These are phyloP conservation scores for Zingel zingel DNA, from an alignment of 2,113 vertebrate species.

Conservation along the genomic window DNA sequence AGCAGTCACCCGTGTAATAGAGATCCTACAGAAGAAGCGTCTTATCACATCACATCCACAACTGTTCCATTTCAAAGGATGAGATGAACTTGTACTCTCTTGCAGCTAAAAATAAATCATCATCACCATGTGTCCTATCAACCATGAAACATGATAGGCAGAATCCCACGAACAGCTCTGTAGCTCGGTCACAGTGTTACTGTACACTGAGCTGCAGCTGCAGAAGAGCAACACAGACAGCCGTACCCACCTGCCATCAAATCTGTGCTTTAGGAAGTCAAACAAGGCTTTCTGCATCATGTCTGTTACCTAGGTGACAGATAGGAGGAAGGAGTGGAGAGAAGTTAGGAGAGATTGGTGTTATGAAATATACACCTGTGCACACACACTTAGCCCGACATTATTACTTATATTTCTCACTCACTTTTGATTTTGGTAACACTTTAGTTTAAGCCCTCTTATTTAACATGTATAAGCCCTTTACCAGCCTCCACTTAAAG, in stretches of 20 bases:
- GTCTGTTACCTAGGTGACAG: constrained; percentile 90
- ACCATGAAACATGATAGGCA: constrained; percentile 54
- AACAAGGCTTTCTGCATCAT: constrained; percentile 89
- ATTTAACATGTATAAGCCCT: background rate
- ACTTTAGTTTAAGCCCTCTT: background rate
- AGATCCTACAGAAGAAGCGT: constrained; percentile 87
- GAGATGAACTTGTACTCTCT: constrained; percentile 32
- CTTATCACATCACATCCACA: constrained; percentile 66
- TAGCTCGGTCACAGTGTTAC: constrained; percentile 6
- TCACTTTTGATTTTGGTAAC: background rate
- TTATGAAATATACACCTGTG: background rate
- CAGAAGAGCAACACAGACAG: constrained; percentile 6
- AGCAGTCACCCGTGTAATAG: constrained; percentile 96
- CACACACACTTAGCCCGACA: background rate
- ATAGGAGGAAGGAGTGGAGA: background rate
- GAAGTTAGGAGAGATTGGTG: background rate
- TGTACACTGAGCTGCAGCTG: constrained; percentile 27
- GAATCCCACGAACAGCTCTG: constrained; percentile 14
- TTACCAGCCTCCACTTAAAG: background rate
- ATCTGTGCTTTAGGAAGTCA: constrained; percentile 96
- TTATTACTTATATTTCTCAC: background rate
- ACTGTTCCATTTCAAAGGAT: constrained; percentile 58
- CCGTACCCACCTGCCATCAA: constrained; percentile 92
- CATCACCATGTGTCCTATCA: constrained; percentile 50
- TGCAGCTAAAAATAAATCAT: constrained; percentile 66